Percentiles rank a stretch among this genome's conserved stretches.
Conservation (phyloP, 2,113 vertebrate genomes). For the Neomonachus schauinslandi region DNA sequence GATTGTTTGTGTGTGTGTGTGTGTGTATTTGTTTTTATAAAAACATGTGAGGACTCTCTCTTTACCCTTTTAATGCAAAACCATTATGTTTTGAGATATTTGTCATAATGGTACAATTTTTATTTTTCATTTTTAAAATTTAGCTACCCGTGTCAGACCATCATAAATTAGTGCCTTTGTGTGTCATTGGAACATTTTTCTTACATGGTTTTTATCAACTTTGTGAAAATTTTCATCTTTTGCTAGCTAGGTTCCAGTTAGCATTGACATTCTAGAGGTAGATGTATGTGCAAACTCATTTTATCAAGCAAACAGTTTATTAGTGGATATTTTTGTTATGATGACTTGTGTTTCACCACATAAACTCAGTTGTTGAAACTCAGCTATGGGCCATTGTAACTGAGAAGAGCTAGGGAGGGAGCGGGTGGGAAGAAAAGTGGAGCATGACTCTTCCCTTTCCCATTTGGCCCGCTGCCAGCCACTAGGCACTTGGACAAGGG, state of each 20-base stretch:
- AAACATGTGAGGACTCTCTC: background rate
- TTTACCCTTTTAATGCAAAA: background rate
- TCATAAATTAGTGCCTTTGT: background rate
- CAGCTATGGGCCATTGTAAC: background rate
- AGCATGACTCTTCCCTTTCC: background rate
- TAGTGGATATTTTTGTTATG: background rate
- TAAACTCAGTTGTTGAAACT: background rate
- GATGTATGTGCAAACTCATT: background rate
- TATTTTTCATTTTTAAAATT: background rate
- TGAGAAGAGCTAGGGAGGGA: background rate
- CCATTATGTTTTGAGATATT: constrained; percentile 40
- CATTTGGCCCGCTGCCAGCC: background rate
- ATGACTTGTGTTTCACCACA: background rate
- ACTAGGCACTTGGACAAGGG: background rate
- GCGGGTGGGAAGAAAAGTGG: background rate
- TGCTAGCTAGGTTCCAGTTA: background rate
- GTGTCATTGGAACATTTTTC: background rate
- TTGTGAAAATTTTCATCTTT: background rate
- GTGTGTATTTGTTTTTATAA: background rate
- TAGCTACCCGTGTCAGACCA: background rate
- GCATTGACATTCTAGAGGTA: background rate
- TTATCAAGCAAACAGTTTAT: background rate
- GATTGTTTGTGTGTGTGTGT: background rate
- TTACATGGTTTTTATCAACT: background rate
- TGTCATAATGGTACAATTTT: background rate